Percentiles rank a stretch among this genome's conserved stretches.
Conservation (phyloP, 2,888 invertebrate species). For the Sinelater perroti region DNA sequence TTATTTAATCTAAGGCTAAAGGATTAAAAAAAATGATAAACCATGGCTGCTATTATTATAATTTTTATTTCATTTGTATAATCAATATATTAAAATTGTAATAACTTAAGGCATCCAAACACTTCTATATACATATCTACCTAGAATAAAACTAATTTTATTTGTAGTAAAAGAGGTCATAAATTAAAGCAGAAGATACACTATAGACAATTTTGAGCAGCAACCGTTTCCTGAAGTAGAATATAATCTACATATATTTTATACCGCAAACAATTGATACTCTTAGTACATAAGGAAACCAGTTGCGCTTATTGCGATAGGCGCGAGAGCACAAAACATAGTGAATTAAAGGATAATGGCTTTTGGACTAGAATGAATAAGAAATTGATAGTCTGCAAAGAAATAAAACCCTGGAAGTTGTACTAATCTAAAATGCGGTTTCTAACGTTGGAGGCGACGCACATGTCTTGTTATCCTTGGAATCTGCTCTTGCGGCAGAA, state of each 20-base stretch:
- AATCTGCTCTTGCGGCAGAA: slow-evolving; percentile 14
- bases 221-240: too few species aligned
- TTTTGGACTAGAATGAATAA: slow-evolving; percentile 43
- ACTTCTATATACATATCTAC: slow-evolving; percentile 10
- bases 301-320: too few species aligned
- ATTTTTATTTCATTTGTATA: slow-evolving; percentile 45
- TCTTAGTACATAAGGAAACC: too few species aligned
- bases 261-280: too few species aligned
- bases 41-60: slow-evolving; percentile 9
- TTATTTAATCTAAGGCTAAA: too few species aligned
- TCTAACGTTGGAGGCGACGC: slow-evolving; percentile 67
- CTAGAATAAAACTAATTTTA: not conserved
- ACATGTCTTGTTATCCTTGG: slow-evolving; percentile 42
- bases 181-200: not conserved
- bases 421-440: slow-evolving; percentile 64
- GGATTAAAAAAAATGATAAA: too few species aligned
- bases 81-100: slow-evolving; percentile 53
- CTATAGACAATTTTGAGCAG: not conserved
- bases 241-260: too few species aligned
- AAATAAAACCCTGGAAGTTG: slow-evolving; percentile 20
- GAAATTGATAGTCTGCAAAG: slow-evolving; percentile 22
- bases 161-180: slow-evolving; percentile 4
- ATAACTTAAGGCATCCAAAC: slow-evolving; percentile 52
- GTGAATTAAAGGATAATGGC: too few species aligned
- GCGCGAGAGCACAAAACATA: too few species aligned